phyloP scores from a whole-genome alignment of 2,113 vertebrate species.

The Jaculus jaculus region DNA sequence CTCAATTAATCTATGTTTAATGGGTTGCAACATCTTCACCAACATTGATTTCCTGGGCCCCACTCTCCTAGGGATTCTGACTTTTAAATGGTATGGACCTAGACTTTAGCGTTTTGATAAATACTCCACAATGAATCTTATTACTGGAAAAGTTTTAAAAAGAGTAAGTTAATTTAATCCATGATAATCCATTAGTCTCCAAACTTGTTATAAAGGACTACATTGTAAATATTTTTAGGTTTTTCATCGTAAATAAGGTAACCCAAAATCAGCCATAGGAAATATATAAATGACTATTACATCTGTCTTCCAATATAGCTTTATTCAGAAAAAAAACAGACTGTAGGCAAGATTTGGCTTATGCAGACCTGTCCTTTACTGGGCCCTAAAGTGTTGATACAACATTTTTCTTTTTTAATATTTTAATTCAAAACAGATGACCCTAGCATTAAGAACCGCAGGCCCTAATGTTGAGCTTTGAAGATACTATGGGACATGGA shows the following conservation, averaged over 20 bases:
- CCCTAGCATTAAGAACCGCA: conserved; percentile 3
- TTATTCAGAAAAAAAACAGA: conserved; percentile 38
- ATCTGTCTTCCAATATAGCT: conserved; percentile 1
- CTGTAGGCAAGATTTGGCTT: background rate
- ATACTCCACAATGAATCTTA: conserved; percentile 29
- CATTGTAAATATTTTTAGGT: conserved; percentile 43
- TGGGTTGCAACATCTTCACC: conserved; percentile 58
- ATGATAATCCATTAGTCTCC: conserved; percentile 12
- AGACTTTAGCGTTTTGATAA: conserved; percentile 37
- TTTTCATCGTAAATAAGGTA: background rate
- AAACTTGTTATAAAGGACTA: conserved; percentile 20
- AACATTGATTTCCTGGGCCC: background rate
- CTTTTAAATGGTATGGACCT: background rate
- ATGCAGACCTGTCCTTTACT: background rate
- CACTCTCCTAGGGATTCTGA: conserved; percentile 4
- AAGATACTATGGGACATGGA: background rate
- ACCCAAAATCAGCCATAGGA: background rate
- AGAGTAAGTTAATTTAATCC: conserved; percentile 11
- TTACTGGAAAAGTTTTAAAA: conserved; percentile 20
- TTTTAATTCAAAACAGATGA: conserved; percentile 32
- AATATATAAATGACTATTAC: conserved; percentile 7
- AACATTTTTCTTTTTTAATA: conserved; percentile 8
- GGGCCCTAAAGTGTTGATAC: background rate
- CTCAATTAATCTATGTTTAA: conserved; percentile 59
- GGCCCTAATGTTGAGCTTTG: background rate